Evolutionary conservation across 2,113 vertebrate species (phyloP), one percentile per base, ranked within the genome.

Genomic region (Dicaeum eximium): DNA sequence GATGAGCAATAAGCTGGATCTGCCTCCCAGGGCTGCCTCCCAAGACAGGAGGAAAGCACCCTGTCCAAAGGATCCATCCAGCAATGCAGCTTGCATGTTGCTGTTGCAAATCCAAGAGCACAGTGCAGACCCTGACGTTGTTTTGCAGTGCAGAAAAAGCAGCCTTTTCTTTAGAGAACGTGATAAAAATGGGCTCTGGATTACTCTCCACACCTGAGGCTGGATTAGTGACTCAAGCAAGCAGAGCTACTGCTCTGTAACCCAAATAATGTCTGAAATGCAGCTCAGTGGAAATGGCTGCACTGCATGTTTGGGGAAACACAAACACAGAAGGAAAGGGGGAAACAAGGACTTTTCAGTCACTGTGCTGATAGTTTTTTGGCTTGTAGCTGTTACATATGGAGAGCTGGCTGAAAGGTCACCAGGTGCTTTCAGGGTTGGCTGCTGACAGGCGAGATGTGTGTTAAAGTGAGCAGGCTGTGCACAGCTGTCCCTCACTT

Each of bases 31-130:
- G 38, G 23, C 67, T 24, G 12, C 18, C 18, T 15, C 56, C 23
- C 1, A 5, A 50, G 53, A 5, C 1, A 19, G 58, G 19, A 23
- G 1, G 12, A 53, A 13, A 45, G 31, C 31, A 25, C 0, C 0
- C 13, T 33, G n/a, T 25, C 62, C 3, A 0, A 16, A 14, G 53
- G 15, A 35, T 69, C 42, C 0, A 0, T n/a, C 21, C 69, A 71
- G 33, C 0, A 0, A 8, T 3, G 2, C n/a, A 60, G 57, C 42
- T 51, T 57, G 48, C 20, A 1, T 0, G 1, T 22, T 23, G 25
- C 65, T 50, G 12, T 33, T 58, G 37, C 0, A 0, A 45, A 45
- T 35, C n/a, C n/a, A 53, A 54, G 33, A 90, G 15, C 33, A 18
- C 2, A 2, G 13, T 2, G 2, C 44, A 71, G 72, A 64, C 40